Conservation (phyloP, 2,113 vertebrate species). For the Pithys albifrons region DNA sequence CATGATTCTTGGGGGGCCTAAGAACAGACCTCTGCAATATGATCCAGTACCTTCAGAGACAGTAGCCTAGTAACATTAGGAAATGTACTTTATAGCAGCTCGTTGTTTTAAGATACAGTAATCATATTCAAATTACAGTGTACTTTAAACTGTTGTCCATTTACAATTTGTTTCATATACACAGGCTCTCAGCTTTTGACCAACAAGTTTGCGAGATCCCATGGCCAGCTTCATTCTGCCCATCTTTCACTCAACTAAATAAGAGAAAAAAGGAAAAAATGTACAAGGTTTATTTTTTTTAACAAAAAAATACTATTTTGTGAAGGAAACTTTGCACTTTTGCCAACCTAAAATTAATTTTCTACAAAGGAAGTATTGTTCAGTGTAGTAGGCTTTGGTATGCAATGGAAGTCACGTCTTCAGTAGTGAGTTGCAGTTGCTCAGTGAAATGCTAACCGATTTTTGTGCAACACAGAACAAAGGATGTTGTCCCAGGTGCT, state of each 20-base stretch:
- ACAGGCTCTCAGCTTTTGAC: conserved; percentile 84
- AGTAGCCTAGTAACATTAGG: conserved; percentile 87
- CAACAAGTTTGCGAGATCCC: conserved; percentile 63
- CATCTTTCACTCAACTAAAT: conserved; percentile 67
- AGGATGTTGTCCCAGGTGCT: conserved; percentile 50
- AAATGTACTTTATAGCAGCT: conserved; percentile 81
- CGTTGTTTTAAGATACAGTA: conserved; percentile 77
- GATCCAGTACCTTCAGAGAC: conserved; percentile 81
- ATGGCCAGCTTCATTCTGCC: conserved; percentile 84
- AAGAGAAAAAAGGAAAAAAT: conserved; percentile 68
- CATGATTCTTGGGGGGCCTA: conserved; percentile 72
- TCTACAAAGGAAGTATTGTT: conserved; percentile 77
- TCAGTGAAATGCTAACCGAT: conserved; percentile 70
- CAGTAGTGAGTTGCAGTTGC: conserved; percentile 79
- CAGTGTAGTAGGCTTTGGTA: conserved; percentile 87
- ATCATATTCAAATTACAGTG: conserved; percentile 79
- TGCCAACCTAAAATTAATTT: conserved; percentile 82
- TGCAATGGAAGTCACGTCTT: conserved; percentile 82
- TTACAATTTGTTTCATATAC: conserved; percentile 76
- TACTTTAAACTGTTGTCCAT: conserved; percentile 75
- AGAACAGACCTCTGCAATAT: conserved; percentile 75
- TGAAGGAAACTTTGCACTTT: conserved; percentile 92
- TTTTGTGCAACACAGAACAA: conserved; percentile 80
- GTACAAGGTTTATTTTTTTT: conserved; percentile 60
- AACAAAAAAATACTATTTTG: conserved; percentile 77